Evolutionary conservation across 2,888 invertebrate genomes (phyloP), one percentile per base, ranked within the genome.

Genomic region (Tipula vernalis): DNA sequence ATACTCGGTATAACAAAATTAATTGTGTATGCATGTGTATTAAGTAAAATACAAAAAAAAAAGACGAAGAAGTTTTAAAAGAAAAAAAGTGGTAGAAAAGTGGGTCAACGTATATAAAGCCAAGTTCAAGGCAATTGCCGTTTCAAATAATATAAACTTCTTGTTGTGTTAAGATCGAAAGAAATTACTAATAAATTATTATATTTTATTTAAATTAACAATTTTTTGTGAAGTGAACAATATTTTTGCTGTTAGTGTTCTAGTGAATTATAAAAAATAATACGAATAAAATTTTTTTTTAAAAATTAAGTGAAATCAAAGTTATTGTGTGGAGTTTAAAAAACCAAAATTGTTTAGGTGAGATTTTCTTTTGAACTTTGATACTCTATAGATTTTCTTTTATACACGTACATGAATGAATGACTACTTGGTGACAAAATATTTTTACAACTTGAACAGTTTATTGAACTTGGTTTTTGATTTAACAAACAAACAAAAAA

Each of bases 81-180:
- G 39, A 85, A 47, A 41, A 87, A 87, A 18, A 71, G 71, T 71
- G 71, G 71, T 71, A 71, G 28, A 88, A 89, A 95, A 94, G 95
- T 95, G 94, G 95, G 95, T 95, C 95, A 95, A 92, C 92, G 92
- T 95, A 95, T 95, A 95, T 95, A 95, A 93, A 94, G 93, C 93
- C 94, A 95, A 95, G 95, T 95, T 95, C 95, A 95, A 95, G 95
- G 95, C 94, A 93, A 93, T 91, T 90, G 92, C 93, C 90, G 93
- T 92, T 93, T 93, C 94, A 94, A 93, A 91, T 90, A 90, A 89
- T 90, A 90, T 89, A 89, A 88, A 88, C 88, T 88, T 88, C 88
- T 89, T 88, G 86, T 51, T 87, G 87, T 88, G 88, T 88, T 88
- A 87, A 87, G 88, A 87, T 87, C 88, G 88, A 85, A 28, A 44